Percentiles rank a stretch among this genome's conserved stretches.
Conservation (phyloP, 2,888 invertebrate species). For the Argyresthia goedartella region DNA sequence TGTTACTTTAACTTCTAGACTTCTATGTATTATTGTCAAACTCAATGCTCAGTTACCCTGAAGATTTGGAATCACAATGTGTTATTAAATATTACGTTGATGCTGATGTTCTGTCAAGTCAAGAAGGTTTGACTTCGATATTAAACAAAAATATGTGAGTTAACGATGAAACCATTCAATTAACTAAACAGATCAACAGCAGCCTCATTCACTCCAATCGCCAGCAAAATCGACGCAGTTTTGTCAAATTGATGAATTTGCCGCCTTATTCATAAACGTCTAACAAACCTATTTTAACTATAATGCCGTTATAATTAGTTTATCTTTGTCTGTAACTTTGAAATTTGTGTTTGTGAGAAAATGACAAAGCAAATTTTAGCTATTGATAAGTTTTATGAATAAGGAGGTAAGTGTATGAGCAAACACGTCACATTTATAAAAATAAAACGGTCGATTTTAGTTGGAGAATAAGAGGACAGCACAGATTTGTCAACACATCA, state of each 20-base stretch:
- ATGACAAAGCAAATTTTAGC: too few relatives aligned
- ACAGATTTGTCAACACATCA: constrained; percentile 30
- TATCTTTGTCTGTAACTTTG: too few relatives aligned
- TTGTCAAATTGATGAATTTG: too few relatives aligned
- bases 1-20: not conserved
- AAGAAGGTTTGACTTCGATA: not conserved
- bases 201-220: not conserved
- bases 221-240: not conserved
- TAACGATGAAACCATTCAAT: not conserved
- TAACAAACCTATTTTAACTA: too few relatives aligned
- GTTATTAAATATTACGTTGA: not conserved
- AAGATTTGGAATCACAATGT: not conserved
- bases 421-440: too few relatives aligned
- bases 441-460: not conserved
- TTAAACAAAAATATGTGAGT: not conserved
- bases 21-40: not conserved
- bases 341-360: too few relatives aligned
- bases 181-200: not conserved
- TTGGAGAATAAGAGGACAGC: not conserved
- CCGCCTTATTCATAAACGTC: too few relatives aligned
- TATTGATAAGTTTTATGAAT: too few relatives aligned
- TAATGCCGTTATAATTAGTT: too few relatives aligned
- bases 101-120: not conserved
- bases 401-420: too few relatives aligned
- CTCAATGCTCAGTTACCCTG: not conserved